A percentile compares a stretch with the other conserved stretches of the same genome.
Conservation (phyloP, 2,888 invertebrate species). For the Drosophila pegasa region DNA sequence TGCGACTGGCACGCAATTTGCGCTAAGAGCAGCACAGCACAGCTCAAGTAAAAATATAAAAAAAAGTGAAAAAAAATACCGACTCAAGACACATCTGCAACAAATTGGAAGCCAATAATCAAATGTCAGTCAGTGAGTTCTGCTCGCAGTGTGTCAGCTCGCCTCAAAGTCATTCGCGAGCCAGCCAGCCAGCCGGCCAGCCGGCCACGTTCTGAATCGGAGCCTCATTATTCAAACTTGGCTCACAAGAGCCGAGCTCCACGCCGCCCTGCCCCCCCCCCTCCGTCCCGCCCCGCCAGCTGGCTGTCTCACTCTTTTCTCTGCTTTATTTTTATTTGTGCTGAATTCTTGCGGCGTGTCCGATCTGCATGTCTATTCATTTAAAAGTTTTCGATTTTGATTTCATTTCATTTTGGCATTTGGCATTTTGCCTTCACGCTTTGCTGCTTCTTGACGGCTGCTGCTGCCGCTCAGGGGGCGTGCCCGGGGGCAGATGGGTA, state of each 20-base stretch:
- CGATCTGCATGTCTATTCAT: slow-evolving; percentile 75
- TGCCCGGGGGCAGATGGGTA: background rate
- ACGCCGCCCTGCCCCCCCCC: slow-evolving; percentile 10
- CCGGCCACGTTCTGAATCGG: slow-evolving; percentile 56
- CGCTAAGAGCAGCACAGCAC: slow-evolving; percentile 23
- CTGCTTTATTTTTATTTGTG: slow-evolving; percentile 31
- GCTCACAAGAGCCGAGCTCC: slow-evolving; percentile 18
- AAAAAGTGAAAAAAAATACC: background rate
- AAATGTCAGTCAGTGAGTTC: slow-evolving; percentile 82
- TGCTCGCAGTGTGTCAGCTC: slow-evolving; percentile 36
- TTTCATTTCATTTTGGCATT: slow-evolving; percentile 71
- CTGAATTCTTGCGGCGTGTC: slow-evolving; percentile 59
- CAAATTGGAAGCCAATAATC: slow-evolving; percentile 85
- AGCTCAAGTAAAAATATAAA: background rate
- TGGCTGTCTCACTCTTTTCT: slow-evolving; percentile 14
- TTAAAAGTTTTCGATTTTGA: slow-evolving; percentile 66
- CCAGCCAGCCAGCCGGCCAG: slow-evolving; percentile 35
- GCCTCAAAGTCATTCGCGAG: slow-evolving; percentile 54
- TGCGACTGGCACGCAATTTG: slow-evolving; percentile 70
- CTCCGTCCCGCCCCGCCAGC: background rate
- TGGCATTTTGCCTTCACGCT: slow-evolving; percentile 70
- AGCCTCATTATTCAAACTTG: slow-evolving; percentile 72
- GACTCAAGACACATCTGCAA: slow-evolving; percentile 68
- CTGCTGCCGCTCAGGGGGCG: slow-evolving; percentile 4
- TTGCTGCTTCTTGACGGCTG: slow-evolving; percentile 46